Evolutionary conservation across 2,113 vertebrate species (phyloP).

Genomic region (Sorex fumeus): DNA sequence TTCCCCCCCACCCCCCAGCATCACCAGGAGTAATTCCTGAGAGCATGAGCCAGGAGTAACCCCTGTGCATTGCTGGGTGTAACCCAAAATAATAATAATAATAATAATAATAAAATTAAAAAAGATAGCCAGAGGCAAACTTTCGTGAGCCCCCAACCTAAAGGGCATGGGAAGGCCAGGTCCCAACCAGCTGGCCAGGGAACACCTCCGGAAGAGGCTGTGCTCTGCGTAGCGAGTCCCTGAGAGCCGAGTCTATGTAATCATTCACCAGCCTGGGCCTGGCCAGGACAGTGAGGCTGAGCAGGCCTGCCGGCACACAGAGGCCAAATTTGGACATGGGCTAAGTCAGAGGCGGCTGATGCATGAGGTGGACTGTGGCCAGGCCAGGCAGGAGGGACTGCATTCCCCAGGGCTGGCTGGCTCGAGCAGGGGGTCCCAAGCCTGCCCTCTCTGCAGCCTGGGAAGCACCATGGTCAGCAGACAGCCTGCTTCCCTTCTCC

Average conservation of each 20-base stretch:
- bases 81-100: too few relatives aligned
- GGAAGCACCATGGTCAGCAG: neutral
- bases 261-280: slow-evolving; percentile 58
- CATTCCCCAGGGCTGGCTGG: slow-evolving; percentile 27
- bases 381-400: slow-evolving; percentile 44
- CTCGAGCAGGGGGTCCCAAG: neutral
- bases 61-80: too few relatives aligned
- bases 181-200: neutral
- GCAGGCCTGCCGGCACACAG: neutral
- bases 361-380: slow-evolving; percentile 57
- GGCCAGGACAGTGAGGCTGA: neutral
- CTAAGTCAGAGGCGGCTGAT: slow-evolving; percentile 50
- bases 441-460: neutral
- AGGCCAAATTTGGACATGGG: slow-evolving; percentile 80
- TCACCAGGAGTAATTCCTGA: too few relatives aligned
- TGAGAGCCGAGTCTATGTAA: slow-evolving; percentile 37
- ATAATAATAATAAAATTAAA: too few relatives aligned
- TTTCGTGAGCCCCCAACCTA: neutral
- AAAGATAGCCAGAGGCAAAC: neutral
- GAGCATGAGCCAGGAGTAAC: too few relatives aligned
- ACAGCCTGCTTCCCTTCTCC: slow-evolving; percentile 18
- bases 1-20: too few relatives aligned
- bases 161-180: neutral
- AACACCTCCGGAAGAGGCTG: neutral
- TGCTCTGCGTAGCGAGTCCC: slow-evolving; percentile 1